Conservation (phyloP, 2,888 invertebrate genomes). For the Apomyelois bistriatella region DNA sequence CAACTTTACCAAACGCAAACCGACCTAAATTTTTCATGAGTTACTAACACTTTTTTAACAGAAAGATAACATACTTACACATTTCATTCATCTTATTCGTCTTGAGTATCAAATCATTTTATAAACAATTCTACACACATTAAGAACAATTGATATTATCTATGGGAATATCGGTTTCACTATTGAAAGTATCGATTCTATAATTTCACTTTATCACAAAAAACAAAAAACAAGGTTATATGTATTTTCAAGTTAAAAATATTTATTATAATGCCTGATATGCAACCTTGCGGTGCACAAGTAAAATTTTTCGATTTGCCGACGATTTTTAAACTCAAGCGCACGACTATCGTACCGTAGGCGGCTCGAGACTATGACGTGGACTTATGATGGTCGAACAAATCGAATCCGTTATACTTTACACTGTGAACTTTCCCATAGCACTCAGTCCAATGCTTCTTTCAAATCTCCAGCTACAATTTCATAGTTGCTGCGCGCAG, state of each 20-base stretch:
- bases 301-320: constrained; percentile 42
- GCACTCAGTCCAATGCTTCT: constrained; percentile 51
- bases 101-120: constrained; percentile 37
- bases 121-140: constrained; percentile 20
- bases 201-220: constrained; percentile 20
- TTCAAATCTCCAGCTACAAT: constrained; percentile 23
- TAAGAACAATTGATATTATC: constrained; percentile 29
- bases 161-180: constrained; percentile 48
- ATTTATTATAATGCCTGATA: constrained; percentile 35
- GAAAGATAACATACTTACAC: constrained; percentile 52
- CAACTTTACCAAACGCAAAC: neutral
- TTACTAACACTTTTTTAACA: constrained; percentile 6
- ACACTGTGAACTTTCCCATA: constrained; percentile 27
- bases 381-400: constrained; percentile 60
- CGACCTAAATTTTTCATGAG: constrained; percentile 6
- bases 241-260: constrained; percentile 17
- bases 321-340: constrained; percentile 41
- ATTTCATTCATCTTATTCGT: constrained; percentile 48
- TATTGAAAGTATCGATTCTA: constrained; percentile 35
- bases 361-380: constrained; percentile 72
- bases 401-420: constrained; percentile 42
- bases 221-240: constrained; percentile 27
- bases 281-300: constrained; percentile 43
- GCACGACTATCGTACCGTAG: constrained; percentile 69
- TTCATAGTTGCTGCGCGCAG: neutral